Base-by-base conservation (phyloP, 1,140 invertebrate genomes). In the Dreissena polymorpha region DNA sequence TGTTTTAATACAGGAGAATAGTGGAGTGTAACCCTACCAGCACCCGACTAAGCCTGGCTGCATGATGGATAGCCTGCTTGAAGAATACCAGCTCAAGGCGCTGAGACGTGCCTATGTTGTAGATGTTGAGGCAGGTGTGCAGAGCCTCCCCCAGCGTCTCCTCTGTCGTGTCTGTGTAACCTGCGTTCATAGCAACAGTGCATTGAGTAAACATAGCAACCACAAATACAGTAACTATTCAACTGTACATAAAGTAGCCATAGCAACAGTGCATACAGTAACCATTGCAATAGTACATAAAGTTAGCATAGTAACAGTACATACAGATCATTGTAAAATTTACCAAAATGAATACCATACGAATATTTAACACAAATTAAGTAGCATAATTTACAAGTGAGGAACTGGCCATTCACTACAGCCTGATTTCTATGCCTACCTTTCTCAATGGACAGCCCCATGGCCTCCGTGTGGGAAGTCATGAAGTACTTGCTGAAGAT, bases 71-170 rank as follows among this genome's bases (percentile, higher is more conserved):
- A 23, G 92, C 92, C 71, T 93, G 90, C 18, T 85, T 86, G 80
- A 93, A 92, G 86, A 93, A 93, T 27, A 92, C 91, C 18, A 92
- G 77, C n/a, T 91, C 88, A 10, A 92, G 85, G 60, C 80, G 84
- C 60, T 91, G 89, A n/a, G 85, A 89, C 12, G 89, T 92, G 8
- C 86, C 87, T 60, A 88, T 80, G 65, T 93, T 92, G 84, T 93
- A 92, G 6, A 89, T 85, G 70, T 73, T 86, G 16, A 92, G 86
- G 86, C 91, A 92, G 7, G 90, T 89, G 18, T 84, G 68, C 13
- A 92, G 83, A 10, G 91, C 91, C 5, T 92, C 89, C 50, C 63
- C 67, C 23, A 93, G 73, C 0, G 74, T 68, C 0, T 89, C 86
- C 67, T 90, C 88, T 57, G 86, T 77, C 0, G 82, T 86, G 69